Evolutionary conservation across 2,113 vertebrate species (phyloP).

Genomic region (Conger conger): DNA sequence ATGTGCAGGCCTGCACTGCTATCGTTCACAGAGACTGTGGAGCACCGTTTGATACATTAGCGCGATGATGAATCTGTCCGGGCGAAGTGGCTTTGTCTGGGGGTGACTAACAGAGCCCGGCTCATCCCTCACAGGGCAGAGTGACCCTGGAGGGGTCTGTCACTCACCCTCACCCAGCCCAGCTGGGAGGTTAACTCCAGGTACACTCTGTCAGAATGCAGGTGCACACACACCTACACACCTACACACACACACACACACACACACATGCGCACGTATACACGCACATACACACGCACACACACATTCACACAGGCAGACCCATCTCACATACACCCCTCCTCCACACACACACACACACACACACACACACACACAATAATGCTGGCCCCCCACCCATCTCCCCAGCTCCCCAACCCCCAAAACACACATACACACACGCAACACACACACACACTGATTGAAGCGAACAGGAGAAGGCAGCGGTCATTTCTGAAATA

Average conservation of each 20-base stretch:
- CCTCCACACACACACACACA: not conserved
- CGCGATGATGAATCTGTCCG: constrained; percentile 28
- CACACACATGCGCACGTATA: not conserved
- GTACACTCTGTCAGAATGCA: not conserved
- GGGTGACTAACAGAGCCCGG: constrained; percentile 21
- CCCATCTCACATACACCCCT: not conserved
- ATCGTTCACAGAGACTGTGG: constrained; percentile 7
- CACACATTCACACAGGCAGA: constrained; percentile 17
- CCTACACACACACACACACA: constrained; percentile 14
- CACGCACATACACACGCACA: constrained; percentile 13
- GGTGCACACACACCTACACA: not conserved
- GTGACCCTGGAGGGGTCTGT: constrained; percentile 17
- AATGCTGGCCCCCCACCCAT: not conserved
- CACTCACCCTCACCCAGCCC: not conserved
- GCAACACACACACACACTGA: constrained; percentile 14
- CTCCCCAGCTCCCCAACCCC: not conserved
- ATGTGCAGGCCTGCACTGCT: not conserved
- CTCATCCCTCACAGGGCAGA: constrained; percentile 19
- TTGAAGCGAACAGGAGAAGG: constrained; percentile 42
- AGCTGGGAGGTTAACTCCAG: not conserved
- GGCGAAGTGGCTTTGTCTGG: constrained; percentile 20
- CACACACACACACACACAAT: not conserved
- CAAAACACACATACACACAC: not conserved
- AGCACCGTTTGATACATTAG: constrained; percentile 25
- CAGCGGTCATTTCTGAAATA: constrained; percentile 49